Evolutionary conservation across 2,888 invertebrate species (phyloP).

Genomic region (Eupithecia dodoneata): DNA sequence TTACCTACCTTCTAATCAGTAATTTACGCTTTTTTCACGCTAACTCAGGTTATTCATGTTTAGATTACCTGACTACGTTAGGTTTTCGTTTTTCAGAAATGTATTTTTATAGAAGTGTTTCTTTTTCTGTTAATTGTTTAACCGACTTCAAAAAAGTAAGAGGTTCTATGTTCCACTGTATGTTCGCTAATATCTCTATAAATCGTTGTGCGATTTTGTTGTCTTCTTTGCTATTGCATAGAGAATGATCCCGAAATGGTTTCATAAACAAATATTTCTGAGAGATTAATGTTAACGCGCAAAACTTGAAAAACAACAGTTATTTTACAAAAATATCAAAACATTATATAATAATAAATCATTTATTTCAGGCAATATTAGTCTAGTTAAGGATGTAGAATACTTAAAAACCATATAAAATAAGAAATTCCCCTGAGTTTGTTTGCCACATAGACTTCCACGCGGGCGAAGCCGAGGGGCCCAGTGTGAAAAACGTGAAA

Average conservation of each 20-base stretch:
- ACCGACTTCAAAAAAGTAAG: background rate
- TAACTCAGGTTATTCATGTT: background rate
- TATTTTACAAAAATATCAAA: background rate
- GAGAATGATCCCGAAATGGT: background rate
- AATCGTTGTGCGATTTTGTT: background rate
- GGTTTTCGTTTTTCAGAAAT: background rate
- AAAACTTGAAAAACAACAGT: background rate
- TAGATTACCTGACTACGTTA: background rate
- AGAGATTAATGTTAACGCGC: background rate
- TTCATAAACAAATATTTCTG: too few species aligned
- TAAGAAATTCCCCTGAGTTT: too few species aligned
- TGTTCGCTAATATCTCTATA: background rate
- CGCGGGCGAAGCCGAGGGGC: too few species aligned
- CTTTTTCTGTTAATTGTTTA: background rate
- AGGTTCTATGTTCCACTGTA: background rate
- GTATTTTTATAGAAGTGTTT: background rate
- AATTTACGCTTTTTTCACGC: background rate
- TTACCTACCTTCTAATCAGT: background rate
- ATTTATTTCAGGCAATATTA: too few species aligned
- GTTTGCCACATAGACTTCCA: too few species aligned
- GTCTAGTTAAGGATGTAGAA: too few species aligned
- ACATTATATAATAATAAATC: too few species aligned
- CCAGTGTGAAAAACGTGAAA: too few species aligned
- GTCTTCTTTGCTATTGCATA: background rate
- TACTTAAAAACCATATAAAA: too few species aligned